Evolutionary conservation across 2,113 vertebrate species (phyloP), one percentile per base, ranked within the genome.

Genomic region (Thymallus thymallus): DNA sequence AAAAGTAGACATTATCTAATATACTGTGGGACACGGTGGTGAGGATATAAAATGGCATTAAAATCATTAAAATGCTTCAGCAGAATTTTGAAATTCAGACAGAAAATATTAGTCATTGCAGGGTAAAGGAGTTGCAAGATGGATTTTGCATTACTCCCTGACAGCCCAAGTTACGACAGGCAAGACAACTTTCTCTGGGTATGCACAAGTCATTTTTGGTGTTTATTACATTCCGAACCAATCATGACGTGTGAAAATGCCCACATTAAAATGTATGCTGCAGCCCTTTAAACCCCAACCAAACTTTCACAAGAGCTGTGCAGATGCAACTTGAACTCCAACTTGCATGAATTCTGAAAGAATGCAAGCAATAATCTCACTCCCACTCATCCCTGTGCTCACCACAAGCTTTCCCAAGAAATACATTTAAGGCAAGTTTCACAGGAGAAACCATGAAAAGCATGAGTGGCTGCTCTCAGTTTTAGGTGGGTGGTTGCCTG

Each of bases 341-440:
- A 85, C 85, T 89, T 86, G 80, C 88, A 89, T 83, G 78, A 85
- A 88, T 82, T 74, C 82, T 83, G 71, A 86, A 91, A 90, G 84
- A 91, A 89, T 91, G 88, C 89, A 79, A 84, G 87, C 85, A 88
- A 86, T 88, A 87, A 90, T 92, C 88, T 88, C 78, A 87, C 91
- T 90, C 92, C 92, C 89, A 92, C 90, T 92, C 88, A 91, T 90
- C 85, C 76, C 83, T 81, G 78, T 76, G 85, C 85, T 80, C 79
- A 90, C 91, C 91, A 85, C 91, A 90, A 73, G 82, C 74, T 90
- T 89, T 90, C 84, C 76, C 83, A 81, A 82, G 84, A 86, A 65
- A 90, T 85, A 89, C 61, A 87, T 89, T 91, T 86, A 83, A 82
- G 82, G 85, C 85, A 87, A 81, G 61, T 91, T 87, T 90, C 80